Base-by-base conservation (phyloP, 1,140 invertebrate genomes). In the Phymorhynchus buccinoides region DNA sequence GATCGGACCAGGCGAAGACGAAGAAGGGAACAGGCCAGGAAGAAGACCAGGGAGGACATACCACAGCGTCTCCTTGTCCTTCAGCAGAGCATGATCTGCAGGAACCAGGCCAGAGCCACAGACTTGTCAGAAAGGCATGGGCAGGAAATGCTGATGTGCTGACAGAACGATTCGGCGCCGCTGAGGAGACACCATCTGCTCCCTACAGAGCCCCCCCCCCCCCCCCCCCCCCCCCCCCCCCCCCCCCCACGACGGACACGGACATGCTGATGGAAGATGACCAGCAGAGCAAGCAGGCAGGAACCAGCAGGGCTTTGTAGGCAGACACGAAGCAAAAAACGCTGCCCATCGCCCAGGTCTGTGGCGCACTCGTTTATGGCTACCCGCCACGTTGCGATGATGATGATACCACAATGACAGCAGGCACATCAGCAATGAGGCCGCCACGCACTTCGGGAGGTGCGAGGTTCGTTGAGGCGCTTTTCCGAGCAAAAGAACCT, bases 71-170 rank as follows among this genome's bases (percentile, higher is more conserved):
- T 83, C 56, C 18, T 88, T 77, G 37, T 88, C 86, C 14, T 86
- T 52, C 14, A 93, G 80, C 12, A 91, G 89, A 18, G 94, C 92
- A 94, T 35, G 62, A 94, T 93, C 1, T 93, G 94, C 35, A 94
- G 91, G 30, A 93, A 89, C 94, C 94, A 95, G 0, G 94, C 93
- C 16, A 95, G 75, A 1, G 94, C 94, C 92, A 95, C 94, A 95
- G 93, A 0, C 93, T 85, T 9, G 92, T 93, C 2, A 95, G 88
- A 83, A 94, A 94, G 16, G 94, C 86, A 90, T 95, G 95, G 7
- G 95, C 56, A 14, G 35, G 22, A 84, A 22, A 35, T 39, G n/a
- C 30, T 37, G 48, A 16, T 9, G 18, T 62, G 42, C 3, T 32
- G 78, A 14, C 42, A 27, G n/a, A 30, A 41, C 12, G 44, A 35